Evolutionary conservation across 2,113 vertebrate genomes (phyloP).

Genomic region (Mesembrinibis cayennensis): DNA sequence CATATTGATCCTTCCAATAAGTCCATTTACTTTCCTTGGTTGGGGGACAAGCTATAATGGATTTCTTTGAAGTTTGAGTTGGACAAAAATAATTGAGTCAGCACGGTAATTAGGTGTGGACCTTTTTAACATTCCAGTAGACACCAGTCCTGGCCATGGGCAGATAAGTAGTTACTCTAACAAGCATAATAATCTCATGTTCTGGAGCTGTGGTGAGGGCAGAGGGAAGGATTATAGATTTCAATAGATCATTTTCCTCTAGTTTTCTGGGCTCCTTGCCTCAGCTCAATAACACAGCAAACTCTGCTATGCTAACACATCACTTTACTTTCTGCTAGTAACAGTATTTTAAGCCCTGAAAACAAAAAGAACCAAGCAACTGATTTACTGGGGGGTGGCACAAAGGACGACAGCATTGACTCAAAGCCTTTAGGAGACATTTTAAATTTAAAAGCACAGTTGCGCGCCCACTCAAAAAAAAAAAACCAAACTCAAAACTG

Average conservation of each 20-base stretch:
- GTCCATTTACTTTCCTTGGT: background rate
- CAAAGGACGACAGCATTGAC: background rate
- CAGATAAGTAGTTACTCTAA: background rate
- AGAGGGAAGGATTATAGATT: background rate
- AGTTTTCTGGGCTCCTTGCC: constrained; percentile 57
- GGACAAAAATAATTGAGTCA: constrained; percentile 21
- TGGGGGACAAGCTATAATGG: background rate
- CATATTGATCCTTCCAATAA: background rate
- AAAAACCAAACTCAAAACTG: background rate
- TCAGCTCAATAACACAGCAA: constrained; percentile 21
- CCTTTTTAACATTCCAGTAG: background rate
- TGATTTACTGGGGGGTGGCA: constrained; percentile 1
- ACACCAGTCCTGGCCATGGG: background rate
- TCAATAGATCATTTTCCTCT: background rate
- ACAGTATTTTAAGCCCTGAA: background rate
- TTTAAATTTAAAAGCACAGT: background rate
- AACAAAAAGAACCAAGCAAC: background rate
- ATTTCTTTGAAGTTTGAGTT: background rate
- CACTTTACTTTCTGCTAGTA: background rate
- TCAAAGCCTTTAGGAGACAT: background rate
- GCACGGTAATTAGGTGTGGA: background rate
- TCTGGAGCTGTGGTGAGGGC: background rate
- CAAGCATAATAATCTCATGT: background rate
- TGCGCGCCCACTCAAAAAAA: background rate
- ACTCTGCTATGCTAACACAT: constrained; percentile 3